phyloP scores from a whole-genome alignment of 2,797 vertebrate species.

The Gallinago solitaria region DNA sequence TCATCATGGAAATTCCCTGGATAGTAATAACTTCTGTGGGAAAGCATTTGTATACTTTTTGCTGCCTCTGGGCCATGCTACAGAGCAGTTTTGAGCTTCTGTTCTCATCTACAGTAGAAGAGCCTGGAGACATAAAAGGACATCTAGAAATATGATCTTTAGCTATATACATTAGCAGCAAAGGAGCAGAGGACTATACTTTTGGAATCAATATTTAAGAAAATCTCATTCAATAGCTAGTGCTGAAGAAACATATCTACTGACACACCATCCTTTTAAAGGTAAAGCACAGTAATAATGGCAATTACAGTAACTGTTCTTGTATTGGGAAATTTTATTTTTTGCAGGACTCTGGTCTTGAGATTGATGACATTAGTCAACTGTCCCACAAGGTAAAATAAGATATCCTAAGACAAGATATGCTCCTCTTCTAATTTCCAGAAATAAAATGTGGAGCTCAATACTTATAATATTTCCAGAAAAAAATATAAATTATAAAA shows the following conservation, averaged over 20 bases:
- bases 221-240: background rate
- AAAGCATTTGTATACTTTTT: slow-evolving; percentile 3
- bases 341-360: background rate
- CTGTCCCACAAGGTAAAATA: background rate
- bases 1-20: background rate
- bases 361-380: background rate
- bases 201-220: background rate
- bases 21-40: background rate
- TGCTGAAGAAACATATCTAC: background rate
- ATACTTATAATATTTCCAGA: background rate
- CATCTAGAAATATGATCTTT: slow-evolving; percentile 10
- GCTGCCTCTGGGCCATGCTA: background rate
- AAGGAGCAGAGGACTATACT: background rate
- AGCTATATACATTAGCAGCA: background rate
- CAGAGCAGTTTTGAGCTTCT: background rate
- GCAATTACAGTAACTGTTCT: background rate
- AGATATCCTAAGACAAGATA: background rate
- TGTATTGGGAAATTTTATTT: background rate
- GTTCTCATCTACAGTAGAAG: background rate
- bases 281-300: background rate
- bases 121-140: background rate
- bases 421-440: background rate
- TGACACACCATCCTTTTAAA: background rate
- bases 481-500: background rate
- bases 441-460: background rate